phyloP scores from a whole-genome alignment of 2,113 vertebrate genomes.

The Anhinga anhinga region DNA sequence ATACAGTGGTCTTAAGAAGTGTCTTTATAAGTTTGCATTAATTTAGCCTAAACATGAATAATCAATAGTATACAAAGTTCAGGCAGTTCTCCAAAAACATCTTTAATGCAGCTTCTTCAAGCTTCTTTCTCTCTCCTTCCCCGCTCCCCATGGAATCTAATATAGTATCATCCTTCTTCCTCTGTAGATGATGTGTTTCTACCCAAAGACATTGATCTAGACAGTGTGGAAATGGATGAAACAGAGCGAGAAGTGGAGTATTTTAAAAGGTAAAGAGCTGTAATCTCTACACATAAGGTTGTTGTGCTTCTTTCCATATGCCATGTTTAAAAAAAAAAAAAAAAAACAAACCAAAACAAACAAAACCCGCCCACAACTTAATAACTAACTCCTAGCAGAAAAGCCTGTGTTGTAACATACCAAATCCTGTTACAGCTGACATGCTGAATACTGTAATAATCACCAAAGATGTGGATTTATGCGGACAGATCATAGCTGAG shows the following conservation, averaged over 20 bases:
- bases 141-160: background rate
- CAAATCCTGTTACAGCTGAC: background rate
- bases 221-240: constrained; percentile 97
- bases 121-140: background rate
- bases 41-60: background rate
- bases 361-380: background rate
- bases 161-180: background rate
- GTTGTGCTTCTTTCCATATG: background rate
- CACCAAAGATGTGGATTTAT: background rate
- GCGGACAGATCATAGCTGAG: background rate
- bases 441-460: background rate
- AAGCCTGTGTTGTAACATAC: background rate
- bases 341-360: background rate
- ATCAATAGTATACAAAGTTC: background rate
- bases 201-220: constrained; percentile 98
- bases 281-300: background rate
- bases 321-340: background rate
- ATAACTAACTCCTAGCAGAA: background rate
- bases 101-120: background rate
- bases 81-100: background rate
- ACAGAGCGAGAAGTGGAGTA: constrained; percentile 97
- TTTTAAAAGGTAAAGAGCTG: constrained; percentile 89
- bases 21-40: background rate
- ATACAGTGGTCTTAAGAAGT: background rate
- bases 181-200: constrained; percentile 95